A percentile compares a stretch with the other conserved stretches of the same genome.
Conservation (phyloP, 2,888 invertebrate genomes). For the Tricholauxania praeusta region DNA sequence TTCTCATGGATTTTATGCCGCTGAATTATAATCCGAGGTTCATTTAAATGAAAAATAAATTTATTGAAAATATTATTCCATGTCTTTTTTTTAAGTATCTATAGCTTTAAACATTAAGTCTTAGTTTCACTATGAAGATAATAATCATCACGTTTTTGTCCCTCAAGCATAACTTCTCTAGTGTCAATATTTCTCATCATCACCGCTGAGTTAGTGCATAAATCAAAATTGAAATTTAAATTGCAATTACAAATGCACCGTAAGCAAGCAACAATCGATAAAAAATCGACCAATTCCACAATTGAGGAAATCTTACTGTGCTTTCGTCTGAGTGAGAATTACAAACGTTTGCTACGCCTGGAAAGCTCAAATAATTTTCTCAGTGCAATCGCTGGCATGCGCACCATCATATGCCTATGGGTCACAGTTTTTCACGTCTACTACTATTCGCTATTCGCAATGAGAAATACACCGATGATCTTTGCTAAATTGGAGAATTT, state of each 20-base stretch:
- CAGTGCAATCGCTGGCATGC: conserved; percentile 55
- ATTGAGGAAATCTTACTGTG: conserved; percentile 55
- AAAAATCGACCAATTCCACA: conserved; percentile 35
- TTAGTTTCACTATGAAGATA: neutral
- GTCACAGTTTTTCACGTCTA: conserved; percentile 59
- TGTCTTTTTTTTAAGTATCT: no score
- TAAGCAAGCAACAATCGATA: conserved; percentile 32
- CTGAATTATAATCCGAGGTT: no score
- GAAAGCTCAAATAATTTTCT: conserved; percentile 50
- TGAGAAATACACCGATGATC: conserved; percentile 55
- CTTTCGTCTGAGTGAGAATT: conserved; percentile 55
- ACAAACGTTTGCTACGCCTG: conserved; percentile 45
- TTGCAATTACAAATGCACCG: conserved; percentile 36
- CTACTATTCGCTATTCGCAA: conserved; percentile 58
- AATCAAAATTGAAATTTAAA: conserved; percentile 41
- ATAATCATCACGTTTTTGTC: neutral
- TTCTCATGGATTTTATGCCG: no score
- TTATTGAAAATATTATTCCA: no score
- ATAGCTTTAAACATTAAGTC: no score
- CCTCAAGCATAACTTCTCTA: conserved; percentile 45
- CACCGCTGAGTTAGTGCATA: conserved; percentile 50
- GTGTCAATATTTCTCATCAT: conserved; percentile 45
- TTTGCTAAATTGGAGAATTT: conserved; percentile 55
- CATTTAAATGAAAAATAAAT: no score
- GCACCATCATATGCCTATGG: conserved; percentile 59